Conservation (phyloP, 1,140 invertebrate species). For the Phthorimaea operculella region DNA sequence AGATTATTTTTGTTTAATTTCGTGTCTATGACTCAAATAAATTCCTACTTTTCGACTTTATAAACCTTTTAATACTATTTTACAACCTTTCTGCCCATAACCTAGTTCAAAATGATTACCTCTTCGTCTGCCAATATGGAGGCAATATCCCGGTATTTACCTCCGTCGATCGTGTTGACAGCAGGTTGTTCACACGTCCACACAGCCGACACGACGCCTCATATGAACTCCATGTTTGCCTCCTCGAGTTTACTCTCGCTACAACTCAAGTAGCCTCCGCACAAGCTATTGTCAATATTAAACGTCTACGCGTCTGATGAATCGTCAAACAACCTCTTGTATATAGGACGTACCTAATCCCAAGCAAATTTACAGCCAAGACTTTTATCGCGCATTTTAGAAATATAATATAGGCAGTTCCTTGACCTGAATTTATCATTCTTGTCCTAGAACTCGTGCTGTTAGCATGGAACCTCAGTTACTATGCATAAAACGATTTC, state of each 20-base stretch:
- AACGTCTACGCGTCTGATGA: neutral
- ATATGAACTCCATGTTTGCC: neutral
- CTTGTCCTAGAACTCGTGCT: neutral
- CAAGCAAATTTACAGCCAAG: neutral
- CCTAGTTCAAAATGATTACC: too few species aligned
- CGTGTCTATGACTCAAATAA: too few species aligned
- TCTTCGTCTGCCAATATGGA: neutral
- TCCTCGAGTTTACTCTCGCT: neutral
- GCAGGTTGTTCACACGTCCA: slow-evolving; percentile 23
- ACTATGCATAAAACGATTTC: too few species aligned
- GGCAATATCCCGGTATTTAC: slow-evolving; percentile 21
- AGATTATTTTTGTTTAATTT: too few species aligned
- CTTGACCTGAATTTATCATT: neutral
- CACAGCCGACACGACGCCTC: slow-evolving; percentile 3
- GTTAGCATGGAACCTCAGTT: neutral
- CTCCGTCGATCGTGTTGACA: slow-evolving; percentile 31
- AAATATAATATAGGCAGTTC: neutral
- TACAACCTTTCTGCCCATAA: too few species aligned
- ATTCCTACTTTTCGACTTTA: too few species aligned
- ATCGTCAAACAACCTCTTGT: neutral
- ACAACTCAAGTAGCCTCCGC: slow-evolving; percentile 4
- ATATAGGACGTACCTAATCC: neutral
- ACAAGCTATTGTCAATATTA: slow-evolving; percentile 14
- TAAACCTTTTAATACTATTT: too few species aligned
- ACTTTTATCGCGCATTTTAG: neutral